A percentile compares a stretch with the other conserved stretches of the same genome.
phyloP scores from a whole-genome alignment of 2,888 invertebrate genomes.

The Hypercompe scribonia region DNA sequence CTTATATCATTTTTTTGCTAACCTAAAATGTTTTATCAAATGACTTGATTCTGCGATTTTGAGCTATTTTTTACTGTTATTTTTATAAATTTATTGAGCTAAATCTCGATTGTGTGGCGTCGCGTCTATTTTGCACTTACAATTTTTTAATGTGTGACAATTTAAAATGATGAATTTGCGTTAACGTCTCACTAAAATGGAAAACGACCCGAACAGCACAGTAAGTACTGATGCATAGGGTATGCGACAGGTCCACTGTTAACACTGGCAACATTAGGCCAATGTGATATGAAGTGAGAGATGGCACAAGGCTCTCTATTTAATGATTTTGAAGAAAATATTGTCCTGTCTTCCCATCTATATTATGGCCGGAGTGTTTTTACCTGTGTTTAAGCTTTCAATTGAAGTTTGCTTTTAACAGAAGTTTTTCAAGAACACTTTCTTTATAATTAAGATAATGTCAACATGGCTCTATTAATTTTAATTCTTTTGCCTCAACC shows the following conservation, averaged over 20 bases:
- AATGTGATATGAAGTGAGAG: background rate
- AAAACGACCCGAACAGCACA: slow-evolving; percentile 85
- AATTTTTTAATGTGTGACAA: slow-evolving; percentile 75
- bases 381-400: background rate
- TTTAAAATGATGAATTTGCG: slow-evolving; percentile 81
- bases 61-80: slow-evolving; percentile 81
- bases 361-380: background rate
- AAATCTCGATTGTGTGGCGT: slow-evolving; percentile 84
- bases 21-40: slow-evolving; percentile 87
- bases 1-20: slow-evolving; percentile 85
- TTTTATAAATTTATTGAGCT: slow-evolving; percentile 81
- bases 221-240: slow-evolving; percentile 68
- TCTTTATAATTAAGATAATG: background rate
- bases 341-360: background rate
- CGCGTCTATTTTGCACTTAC: slow-evolving; percentile 67
- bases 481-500: background rate
- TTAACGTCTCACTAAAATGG: slow-evolving; percentile 79
- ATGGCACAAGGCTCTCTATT: background rate
- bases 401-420: background rate
- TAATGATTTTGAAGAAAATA: background rate
- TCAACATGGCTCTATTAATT: background rate
- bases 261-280: slow-evolving; percentile 3
- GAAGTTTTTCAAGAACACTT: background rate
- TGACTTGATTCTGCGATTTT: slow-evolving; percentile 84
- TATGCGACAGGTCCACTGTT: slow-evolving; percentile 2